Conservation (phyloP, 2,888 invertebrate genomes). For the Tetramorium bicarinatum region DNA sequence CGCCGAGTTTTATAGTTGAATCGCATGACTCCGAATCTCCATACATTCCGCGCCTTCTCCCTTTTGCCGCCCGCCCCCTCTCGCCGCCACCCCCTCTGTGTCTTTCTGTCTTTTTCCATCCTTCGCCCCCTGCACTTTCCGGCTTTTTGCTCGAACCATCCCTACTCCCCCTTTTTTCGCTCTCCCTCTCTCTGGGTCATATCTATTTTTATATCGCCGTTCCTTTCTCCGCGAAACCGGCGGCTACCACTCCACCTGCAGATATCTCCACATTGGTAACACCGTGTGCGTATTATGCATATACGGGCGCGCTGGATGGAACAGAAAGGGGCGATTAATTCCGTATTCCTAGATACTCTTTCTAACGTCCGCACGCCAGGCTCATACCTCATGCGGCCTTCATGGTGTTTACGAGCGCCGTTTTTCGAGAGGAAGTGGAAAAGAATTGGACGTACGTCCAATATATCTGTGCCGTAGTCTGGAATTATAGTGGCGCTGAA, state of each 20-base stretch:
- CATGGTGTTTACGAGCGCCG: constrained; percentile 75
- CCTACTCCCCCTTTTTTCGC: constrained; percentile 57
- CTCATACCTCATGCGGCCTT: constrained; percentile 77
- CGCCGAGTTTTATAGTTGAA: constrained; percentile 86
- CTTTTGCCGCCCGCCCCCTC: constrained; percentile 66
- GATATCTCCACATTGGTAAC: constrained; percentile 54
- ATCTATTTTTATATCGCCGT: constrained; percentile 85
- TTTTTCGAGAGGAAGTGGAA: constrained; percentile 68
- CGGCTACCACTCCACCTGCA: constrained; percentile 66
- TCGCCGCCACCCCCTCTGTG: constrained; percentile 44
- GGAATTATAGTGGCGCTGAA: constrained; percentile 62
- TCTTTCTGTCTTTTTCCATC: constrained; percentile 52
- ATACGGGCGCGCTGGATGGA: constrained; percentile 43
- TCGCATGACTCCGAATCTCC: constrained; percentile 86
- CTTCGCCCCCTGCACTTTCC: constrained; percentile 44
- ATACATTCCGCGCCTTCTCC: constrained; percentile 81
- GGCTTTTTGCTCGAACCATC: constrained; percentile 67
- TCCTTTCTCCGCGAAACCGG: constrained; percentile 72
- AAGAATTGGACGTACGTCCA: constrained; percentile 69
- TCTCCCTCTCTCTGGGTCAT: constrained; percentile 61
- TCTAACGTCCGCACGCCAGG: constrained; percentile 79
- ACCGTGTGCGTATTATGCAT: constrained; percentile 51
- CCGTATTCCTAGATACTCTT: constrained; percentile 81
- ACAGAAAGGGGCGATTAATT: constrained; percentile 82
- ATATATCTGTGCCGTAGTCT: constrained; percentile 66